A percentile compares a stretch with the other conserved stretches of the same genome.
Evolutionary conservation across 2,113 vertebrate genomes (phyloP).

Genomic region (Chlorodrepanis virens): DNA sequence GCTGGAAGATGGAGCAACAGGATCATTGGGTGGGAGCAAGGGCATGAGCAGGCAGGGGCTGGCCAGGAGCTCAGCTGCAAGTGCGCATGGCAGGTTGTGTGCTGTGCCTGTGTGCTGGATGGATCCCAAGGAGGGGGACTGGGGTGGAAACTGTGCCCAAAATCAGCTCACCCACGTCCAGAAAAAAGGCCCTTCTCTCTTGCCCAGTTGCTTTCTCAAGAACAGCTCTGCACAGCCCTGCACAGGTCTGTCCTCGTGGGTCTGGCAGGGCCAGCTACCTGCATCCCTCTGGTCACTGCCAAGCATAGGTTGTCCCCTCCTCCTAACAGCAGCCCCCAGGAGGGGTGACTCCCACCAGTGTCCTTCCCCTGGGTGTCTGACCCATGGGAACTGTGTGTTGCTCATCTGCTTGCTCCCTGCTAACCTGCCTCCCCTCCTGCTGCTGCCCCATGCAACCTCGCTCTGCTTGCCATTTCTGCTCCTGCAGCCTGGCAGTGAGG

Average conservation of each 20-base stretch:
- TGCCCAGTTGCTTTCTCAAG: neutral
- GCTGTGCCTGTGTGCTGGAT: neutral
- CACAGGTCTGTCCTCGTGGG: fast-evolving
- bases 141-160: neutral
- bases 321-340: neutral
- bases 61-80: fast-evolving
- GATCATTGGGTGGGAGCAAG: neutral
- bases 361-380: neutral
- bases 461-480: neutral
- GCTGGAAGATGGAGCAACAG: neutral
- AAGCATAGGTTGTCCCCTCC: fast-evolving
- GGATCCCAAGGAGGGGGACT: neutral
- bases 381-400: fast-evolving
- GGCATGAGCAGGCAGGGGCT: neutral
- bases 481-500: neutral
- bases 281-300: neutral
- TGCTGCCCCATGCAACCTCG: fast-evolving
- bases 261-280: neutral
- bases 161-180: fast-evolving
- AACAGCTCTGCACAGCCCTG: neutral
- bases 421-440: neutral
- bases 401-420: neutral
- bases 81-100: neutral
- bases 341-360: neutral
- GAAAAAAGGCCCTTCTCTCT: neutral